A percentile compares a stretch with the other conserved stretches of the same genome.
phyloP scores from a whole-genome alignment of 2,888 invertebrate species.

The Conchocele bisecta region DNA sequence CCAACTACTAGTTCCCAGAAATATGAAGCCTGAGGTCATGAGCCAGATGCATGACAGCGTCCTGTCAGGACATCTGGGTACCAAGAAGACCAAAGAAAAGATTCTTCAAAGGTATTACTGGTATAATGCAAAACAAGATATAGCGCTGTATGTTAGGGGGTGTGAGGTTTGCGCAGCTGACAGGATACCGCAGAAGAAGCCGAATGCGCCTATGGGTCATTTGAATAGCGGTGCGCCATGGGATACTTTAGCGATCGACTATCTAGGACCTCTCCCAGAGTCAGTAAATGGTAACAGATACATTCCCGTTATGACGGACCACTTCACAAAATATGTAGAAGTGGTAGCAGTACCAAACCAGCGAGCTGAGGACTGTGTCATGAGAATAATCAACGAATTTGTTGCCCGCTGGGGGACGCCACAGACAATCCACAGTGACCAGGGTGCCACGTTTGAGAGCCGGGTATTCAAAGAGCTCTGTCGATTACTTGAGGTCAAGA shows the following conservation, averaged over 20 bases:
- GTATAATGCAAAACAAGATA: constrained; percentile 15
- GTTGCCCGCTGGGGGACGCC: constrained; percentile 36
- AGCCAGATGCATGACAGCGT: constrained; percentile 20
- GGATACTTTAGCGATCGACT: constrained; percentile 29
- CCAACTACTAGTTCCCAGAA: constrained; percentile 8
- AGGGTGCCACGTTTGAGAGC: constrained; percentile 25
- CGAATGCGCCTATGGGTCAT: constrained; percentile 84
- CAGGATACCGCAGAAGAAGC: constrained; percentile 19
- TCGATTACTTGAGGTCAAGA: constrained; percentile 14
- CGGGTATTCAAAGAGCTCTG: constrained; percentile 21
- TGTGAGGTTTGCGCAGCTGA: constrained; percentile 29
- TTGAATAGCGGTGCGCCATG: constrained; percentile 89
- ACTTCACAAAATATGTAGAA: constrained; percentile 41
- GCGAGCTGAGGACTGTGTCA: constrained; percentile 34
- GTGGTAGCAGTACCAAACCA: constrained; percentile 27
- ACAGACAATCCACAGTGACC: constrained; percentile 26
- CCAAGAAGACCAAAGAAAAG: constrained; percentile 21
- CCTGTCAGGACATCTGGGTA: constrained; percentile 24
- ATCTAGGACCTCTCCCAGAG: constrained; percentile 37
- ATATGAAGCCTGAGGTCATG: constrained; percentile 9
- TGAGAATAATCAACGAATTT: constrained; percentile 18
- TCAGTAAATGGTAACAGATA: constrained; percentile 27
- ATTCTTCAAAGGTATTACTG: constrained; percentile 27
- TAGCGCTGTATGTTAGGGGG: neutral
- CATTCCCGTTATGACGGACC: constrained; percentile 36